Evolutionary conservation across 2,888 invertebrate species (phyloP), one percentile per base, ranked within the genome.

Genomic region (Melangyna quadrimaculata): DNA sequence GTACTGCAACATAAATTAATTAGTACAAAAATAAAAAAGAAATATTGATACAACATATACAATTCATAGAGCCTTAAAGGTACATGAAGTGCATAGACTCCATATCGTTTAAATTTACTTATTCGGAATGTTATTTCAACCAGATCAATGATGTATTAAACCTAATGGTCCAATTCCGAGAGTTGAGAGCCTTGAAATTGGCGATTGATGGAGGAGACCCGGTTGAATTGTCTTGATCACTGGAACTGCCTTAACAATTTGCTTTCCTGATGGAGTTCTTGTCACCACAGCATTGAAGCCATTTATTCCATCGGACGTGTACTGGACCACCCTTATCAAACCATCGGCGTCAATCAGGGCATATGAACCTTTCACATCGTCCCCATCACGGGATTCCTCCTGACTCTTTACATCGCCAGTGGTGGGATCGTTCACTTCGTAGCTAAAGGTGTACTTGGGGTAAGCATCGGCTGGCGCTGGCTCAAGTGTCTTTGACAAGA

Each of bases 391-490:
- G 2, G 75, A 29, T 75, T 89, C 89, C 10, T 88, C 87, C 57
- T 89, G 88, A 10, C 87, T 87, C 53, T 89, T 88, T 12, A 88
- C 61, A 65, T 89, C 89, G 2, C 88, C 88, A 22, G 89, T 89
- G 6, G 83, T 87, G 12, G 70, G 75, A 55, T 89, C 89, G 24
- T 88, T 88, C 0, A 89, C 89, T 24, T 87, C 75, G 43, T 89
- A 89, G 55, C 80, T 87, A 70, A 89, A 89, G 14, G 81, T 69
- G 55, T 89, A 89, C 37, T 88, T 61, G 12, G 72, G 10, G 1
- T 19, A 48, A 17, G 78, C 63, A 27, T 83, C 74, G 1, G 8
- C 35, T 43, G 63, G 70, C 5, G 8, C 35, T 43, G 63, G 70
- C 5, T 59, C 57, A 0, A 81, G 45, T 0, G 75, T 45, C 8